Percentiles rank a stretch among this genome's conserved stretches.
phyloP scores from a whole-genome alignment of 2,797 vertebrate genomes.

The Holocentrus rufus region DNA sequence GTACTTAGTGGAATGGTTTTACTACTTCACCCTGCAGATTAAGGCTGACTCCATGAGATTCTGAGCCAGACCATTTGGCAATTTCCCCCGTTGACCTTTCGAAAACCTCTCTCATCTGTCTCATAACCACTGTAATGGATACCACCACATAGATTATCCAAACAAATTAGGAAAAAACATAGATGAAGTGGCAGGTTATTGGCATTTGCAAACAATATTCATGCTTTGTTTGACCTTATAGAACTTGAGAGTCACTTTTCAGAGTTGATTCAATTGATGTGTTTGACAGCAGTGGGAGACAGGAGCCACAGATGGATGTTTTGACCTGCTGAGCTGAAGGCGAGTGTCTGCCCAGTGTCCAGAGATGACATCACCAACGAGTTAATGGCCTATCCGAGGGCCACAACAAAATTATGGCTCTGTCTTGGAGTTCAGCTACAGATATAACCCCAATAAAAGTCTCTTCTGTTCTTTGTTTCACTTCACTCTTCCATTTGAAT shows the following conservation, averaged over 20 bases:
- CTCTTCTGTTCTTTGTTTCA: slow-evolving; percentile 64
- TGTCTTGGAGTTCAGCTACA: slow-evolving; percentile 44
- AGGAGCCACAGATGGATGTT: slow-evolving; percentile 28
- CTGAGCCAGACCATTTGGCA: slow-evolving; percentile 65
- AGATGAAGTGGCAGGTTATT: neutral
- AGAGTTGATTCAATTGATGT: slow-evolving; percentile 2
- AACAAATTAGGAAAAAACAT: slow-evolving; percentile 15
- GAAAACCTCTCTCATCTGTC: slow-evolving; percentile 24
- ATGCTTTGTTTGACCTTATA: slow-evolving; percentile 6
- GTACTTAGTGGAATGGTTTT: slow-evolving; percentile 22
- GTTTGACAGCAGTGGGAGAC: slow-evolving; percentile 31
- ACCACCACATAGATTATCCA: slow-evolving; percentile 1
- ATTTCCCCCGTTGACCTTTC: slow-evolving; percentile 48
- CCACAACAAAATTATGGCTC: slow-evolving; percentile 55
- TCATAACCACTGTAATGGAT: slow-evolving; percentile 19
- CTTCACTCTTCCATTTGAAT: slow-evolving; percentile 50
- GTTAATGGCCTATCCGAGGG: slow-evolving; percentile 51
- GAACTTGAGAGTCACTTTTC: slow-evolving; percentile 7
- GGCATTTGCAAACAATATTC: neutral
- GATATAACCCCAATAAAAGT: slow-evolving; percentile 56
- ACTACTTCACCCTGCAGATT: slow-evolving; percentile 26
- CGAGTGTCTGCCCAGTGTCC: slow-evolving; percentile 55
- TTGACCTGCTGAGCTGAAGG: slow-evolving; percentile 35
- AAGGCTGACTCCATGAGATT: slow-evolving; percentile 40
- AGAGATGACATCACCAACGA: slow-evolving; percentile 61